Base-by-base conservation (phyloP, 1,140 invertebrate species). In the Caenorhabditis inopinata region DNA sequence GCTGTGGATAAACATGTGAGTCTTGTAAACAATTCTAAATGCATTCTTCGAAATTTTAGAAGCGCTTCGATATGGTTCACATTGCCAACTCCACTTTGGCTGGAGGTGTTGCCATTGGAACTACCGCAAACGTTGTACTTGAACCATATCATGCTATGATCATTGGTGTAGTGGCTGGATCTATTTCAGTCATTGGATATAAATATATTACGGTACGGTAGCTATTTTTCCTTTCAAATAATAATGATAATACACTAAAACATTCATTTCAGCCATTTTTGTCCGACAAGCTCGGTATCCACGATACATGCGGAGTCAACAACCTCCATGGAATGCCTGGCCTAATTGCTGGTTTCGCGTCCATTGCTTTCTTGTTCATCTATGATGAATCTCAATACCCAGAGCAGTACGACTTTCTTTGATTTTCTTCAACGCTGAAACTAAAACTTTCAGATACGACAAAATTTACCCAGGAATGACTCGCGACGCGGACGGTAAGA, bases 271-370 rank as follows among this genome's bases (percentile, higher is more conserved):
- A 83, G 80, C 94, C 94, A 21, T 89, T 92, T 46, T 87, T 96
- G 29, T 91, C 92, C 51, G 90, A 90, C 32, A 92, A 91, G 73
- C 86, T 94, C 3, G 91, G 92, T 68, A 90, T 97, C 47, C 93
- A 94, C 86, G 96, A 97, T 88, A 97, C 95, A 0, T 97, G 95
- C 87, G 96, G 96, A 1, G 95, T 97, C 29, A 92, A 97, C 90
- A 97, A 97, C 90, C 91, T 98, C 11, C 96, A 98, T 86, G 96
- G 96, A 0, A 94, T 97, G 93, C 96, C 96, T 0, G 95, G 94
- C 16, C 87, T 97, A 1, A 89, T 96, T 18, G 95, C 93, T 4
- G 95, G 92, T 48, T 87, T 97, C 45, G 91, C 93, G 29, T 93
- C 80, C 2, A 75, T 46, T 32, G 42, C 78, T n/a, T 73, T 77